A percentile compares a stretch with the other conserved stretches of the same genome.
Evolutionary conservation across 2,888 invertebrate genomes (phyloP).

Genomic region (Apodemia hepburni): DNA sequence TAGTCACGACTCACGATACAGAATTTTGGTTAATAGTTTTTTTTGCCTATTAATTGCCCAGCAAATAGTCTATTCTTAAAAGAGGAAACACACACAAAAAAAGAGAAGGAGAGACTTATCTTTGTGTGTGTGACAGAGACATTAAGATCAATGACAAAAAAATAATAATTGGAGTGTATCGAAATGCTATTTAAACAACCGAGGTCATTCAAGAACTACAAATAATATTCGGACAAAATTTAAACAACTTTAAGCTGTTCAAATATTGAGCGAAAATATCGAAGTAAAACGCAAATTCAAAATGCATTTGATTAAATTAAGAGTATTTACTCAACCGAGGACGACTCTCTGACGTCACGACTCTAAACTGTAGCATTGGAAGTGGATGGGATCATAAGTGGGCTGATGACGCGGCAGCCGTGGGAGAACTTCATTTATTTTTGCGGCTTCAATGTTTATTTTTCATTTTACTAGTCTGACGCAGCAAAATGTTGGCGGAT

Average conservation of each 20-base stretch:
- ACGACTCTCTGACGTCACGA: not conserved
- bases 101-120: too few relatives aligned
- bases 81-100: too few relatives aligned
- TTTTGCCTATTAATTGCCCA: too few relatives aligned
- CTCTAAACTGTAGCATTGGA: not conserved
- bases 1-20: too few relatives aligned
- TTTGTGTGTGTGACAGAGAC: too few relatives aligned
- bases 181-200: not conserved
- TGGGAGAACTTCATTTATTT: slow-evolving; percentile 4
- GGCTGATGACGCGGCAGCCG: not conserved
- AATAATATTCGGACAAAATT: slow-evolving; percentile 1
- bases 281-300: slow-evolving; percentile 1
- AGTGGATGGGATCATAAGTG: not conserved
- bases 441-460: not conserved
- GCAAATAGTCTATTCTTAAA: too few relatives aligned
- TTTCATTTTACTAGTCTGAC: not conserved
- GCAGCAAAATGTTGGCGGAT: too few relatives aligned
- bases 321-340: not conserved
- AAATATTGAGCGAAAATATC: not conserved
- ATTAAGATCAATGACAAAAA: not conserved
- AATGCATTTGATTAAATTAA: slow-evolving; percentile 12
- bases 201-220: not conserved
- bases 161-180: not conserved
- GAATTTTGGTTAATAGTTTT: too few relatives aligned
- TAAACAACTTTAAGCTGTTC: not conserved